phyloP scores from a whole-genome alignment of 2,888 invertebrate genomes.

The Brenthis ino region DNA sequence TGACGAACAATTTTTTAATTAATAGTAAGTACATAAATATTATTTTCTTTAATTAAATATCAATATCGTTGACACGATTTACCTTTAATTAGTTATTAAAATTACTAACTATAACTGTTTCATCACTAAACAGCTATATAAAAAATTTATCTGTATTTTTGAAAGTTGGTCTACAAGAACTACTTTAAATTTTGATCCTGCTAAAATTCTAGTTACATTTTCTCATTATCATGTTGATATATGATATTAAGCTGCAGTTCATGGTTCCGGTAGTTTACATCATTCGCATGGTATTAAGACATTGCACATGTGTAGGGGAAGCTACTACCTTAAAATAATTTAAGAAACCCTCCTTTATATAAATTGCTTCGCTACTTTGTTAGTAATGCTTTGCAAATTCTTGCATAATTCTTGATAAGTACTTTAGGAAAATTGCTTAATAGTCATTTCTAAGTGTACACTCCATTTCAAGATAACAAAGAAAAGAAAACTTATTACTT shows the following conservation, averaged over 20 bases:
- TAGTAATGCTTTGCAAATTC: no score
- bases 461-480: no score
- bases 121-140: no score
- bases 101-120: no score
- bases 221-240: slow-evolving; percentile 39
- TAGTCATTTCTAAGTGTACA: not conserved
- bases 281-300: slow-evolving; percentile 73
- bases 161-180: not conserved
- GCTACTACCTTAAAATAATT: slow-evolving; percentile 62
- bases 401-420: no score
- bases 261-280: slow-evolving; percentile 71
- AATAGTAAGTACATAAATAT: no score
- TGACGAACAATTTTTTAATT: no score
- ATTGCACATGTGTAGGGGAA: slow-evolving; percentile 53
- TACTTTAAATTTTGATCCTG: not conserved
- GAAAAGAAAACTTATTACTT: no score
- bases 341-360: slow-evolving; percentile 47
- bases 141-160: not conserved
- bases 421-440: not conserved
- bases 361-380: no score
- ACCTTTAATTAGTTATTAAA: no score
- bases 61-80: no score
- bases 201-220: slow-evolving; percentile 21
- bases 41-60: no score
- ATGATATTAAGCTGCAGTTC: slow-evolving; percentile 50